phyloP scores from a whole-genome alignment of 2,888 invertebrate species.

The Pterostichus madidus region DNA sequence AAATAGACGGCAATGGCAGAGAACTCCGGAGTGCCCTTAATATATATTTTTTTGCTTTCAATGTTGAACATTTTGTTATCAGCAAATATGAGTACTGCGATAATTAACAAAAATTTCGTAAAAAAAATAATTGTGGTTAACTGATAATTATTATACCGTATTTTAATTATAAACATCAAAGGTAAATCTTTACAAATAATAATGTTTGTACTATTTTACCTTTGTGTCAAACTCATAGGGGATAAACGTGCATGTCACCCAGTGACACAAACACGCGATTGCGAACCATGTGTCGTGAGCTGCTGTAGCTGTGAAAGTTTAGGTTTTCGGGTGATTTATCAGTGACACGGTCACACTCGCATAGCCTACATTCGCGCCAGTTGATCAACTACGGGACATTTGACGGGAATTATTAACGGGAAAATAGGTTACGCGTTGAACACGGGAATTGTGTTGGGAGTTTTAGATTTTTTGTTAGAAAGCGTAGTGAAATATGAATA shows the following conservation, averaged over 20 bases:
- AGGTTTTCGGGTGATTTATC: neutral
- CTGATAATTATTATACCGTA: too few relatives aligned
- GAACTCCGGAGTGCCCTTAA: too few relatives aligned
- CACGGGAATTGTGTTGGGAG: slow-evolving; percentile 1
- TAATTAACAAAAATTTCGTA: too few relatives aligned
- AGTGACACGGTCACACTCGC: neutral
- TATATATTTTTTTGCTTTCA: too few relatives aligned
- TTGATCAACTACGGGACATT: slow-evolving; percentile 7
- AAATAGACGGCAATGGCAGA: too few relatives aligned
- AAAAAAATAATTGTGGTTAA: too few relatives aligned
- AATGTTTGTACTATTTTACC: too few relatives aligned
- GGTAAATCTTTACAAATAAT: too few relatives aligned
- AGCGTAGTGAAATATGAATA: neutral
- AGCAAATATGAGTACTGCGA: too few relatives aligned
- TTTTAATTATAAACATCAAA: too few relatives aligned
- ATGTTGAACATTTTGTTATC: too few relatives aligned
- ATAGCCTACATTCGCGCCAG: neutral
- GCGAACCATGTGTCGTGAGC: too few relatives aligned
- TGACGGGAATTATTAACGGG: slow-evolving; percentile 21
- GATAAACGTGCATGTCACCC: neutral
- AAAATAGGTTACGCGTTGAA: slow-evolving; percentile 6
- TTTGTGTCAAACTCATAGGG: neutral
- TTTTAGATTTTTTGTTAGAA: slow-evolving; percentile 1
- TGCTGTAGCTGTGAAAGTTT: slow-evolving; percentile 10
- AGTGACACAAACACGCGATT: neutral